Evolutionary conservation across 2,113 vertebrate species (phyloP).

Genomic region (Ancistrus triradiatus): DNA sequence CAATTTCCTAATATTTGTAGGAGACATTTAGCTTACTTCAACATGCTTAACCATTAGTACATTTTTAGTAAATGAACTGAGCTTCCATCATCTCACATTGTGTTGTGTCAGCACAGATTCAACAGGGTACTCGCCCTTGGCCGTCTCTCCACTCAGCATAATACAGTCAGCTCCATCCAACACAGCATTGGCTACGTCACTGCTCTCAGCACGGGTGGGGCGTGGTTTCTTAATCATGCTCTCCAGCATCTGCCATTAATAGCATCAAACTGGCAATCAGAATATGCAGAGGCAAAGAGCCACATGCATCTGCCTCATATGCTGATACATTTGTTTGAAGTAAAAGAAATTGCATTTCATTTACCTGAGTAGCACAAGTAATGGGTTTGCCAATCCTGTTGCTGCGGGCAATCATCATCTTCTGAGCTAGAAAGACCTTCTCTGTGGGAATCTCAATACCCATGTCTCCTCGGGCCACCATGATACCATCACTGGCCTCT

Average conservation of each 20-base stretch:
- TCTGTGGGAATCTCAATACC: constrained; percentile 97
- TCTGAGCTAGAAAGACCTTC: constrained; percentile 96
- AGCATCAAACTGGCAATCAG: too few species aligned
- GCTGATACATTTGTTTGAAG: background rate
- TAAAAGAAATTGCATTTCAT: background rate
- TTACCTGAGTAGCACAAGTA: constrained; percentile 95
- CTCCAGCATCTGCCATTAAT: constrained; percentile 85
- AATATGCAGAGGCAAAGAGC: too few species aligned
- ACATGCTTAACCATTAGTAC: background rate
- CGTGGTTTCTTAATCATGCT: constrained; percentile 99
- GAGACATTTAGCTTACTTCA: background rate
- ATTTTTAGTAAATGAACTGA: background rate
- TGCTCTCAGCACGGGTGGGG: constrained; percentile 91
- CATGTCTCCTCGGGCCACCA: constrained; percentile 95
- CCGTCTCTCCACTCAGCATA: constrained; percentile 96
- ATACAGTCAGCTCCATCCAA: constrained; percentile 95
- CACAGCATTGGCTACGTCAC: constrained; percentile 92
- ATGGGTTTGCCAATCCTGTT: constrained; percentile 92
- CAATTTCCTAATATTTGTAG: too few species aligned
- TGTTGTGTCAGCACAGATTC: constrained; percentile 94
- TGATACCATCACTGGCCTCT: constrained; percentile 96
- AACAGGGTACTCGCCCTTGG: constrained; percentile 95
- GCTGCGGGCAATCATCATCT: constrained; percentile 98
- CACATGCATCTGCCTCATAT: too few species aligned
- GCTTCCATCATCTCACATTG: constrained; percentile 66